Evolutionary conservation across 1,140 invertebrate species (phyloP), one percentile per base, ranked within the genome.

Genomic region (Thaumatotibia leucotreta): DNA sequence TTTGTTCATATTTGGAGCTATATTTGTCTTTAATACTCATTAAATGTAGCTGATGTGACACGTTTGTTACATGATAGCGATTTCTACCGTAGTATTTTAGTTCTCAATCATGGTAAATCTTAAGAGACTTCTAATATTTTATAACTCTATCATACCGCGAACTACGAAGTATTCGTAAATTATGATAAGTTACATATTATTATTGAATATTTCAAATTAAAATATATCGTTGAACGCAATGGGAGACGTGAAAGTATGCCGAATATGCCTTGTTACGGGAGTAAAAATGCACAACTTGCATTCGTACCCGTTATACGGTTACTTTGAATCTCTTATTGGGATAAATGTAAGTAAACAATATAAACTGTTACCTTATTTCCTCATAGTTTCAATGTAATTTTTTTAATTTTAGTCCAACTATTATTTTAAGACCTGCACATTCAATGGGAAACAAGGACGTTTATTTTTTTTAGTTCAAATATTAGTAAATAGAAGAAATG

Each of bases 101-200:
- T 39, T 29, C 64, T 33, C 27, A 35, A 32, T 33, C 58, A 61
- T 61, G 52, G 35, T 64, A n/a, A n/a, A 14, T 8, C 65, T 62
- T 8, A 49, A 66, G 54, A 79, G 72, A 84, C 73, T 77, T 86
- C 83, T 86, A 86, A 75, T 68, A 80, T 82, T 84, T 86, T 82
- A 73, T 86, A 84, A 76, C 77, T 86, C 82, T 86, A 84, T 78
- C 71, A n/a, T 10, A 63, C 78, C 79, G 82, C 76, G 76, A 82
- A 79, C 24, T 82, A 72, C 52, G 14, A 58, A 58, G 11, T 24
- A 58, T 58, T 31, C 17, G 52, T 58, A 58, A 29, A 29, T 27
- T 9, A 49, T 14, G 11, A 63, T 20, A 14, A 11, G 17, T 64
- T 29, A 20, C 17, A 49, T 24, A 17, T 64, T 29, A n/a, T 50